These are phyloP conservation scores for Parnassius orleans DNA, from an alignment of 2,888 invertebrate genomes.

Conservation along the genomic window DNA sequence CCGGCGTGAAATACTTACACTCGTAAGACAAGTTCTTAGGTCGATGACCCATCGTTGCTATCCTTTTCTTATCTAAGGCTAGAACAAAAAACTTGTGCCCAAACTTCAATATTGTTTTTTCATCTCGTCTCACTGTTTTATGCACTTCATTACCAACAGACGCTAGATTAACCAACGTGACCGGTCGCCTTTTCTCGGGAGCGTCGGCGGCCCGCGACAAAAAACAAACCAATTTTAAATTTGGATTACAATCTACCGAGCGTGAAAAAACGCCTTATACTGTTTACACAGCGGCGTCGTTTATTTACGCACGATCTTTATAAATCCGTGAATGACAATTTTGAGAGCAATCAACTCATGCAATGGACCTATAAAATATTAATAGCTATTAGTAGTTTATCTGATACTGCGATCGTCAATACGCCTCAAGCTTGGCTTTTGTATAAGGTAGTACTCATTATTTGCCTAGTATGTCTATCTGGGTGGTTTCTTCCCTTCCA, in stretches of 20 bases:
- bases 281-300: slow-evolving; percentile 66
- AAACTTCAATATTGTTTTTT: slow-evolving; percentile 25
- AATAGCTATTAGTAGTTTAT: slow-evolving; percentile 13
- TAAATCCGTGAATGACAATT: slow-evolving; percentile 42
- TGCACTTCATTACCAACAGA: slow-evolving; percentile 18
- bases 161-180: slow-evolving; percentile 45
- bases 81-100: slow-evolving; percentile 22
- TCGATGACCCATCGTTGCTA: slow-evolving; percentile 17
- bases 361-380: slow-evolving; percentile 16
- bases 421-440: too few relatives aligned
- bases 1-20: slow-evolving; percentile 26
- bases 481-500: too few relatives aligned
- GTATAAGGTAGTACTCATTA: too few relatives aligned
- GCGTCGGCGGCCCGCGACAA: slow-evolving; percentile 50
- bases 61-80: slow-evolving; percentile 16
- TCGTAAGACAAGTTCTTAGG: slow-evolving; percentile 17
- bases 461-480: too few relatives aligned
- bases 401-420: too few relatives aligned
- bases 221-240: slow-evolving; percentile 75
- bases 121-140: slow-evolving; percentile 19
- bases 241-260: slow-evolving; percentile 59
- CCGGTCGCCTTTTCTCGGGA: slow-evolving; percentile 47
- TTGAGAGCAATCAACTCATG: slow-evolving; percentile 23
- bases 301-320: slow-evolving; percentile 74
- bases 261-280: slow-evolving; percentile 61